Evolutionary conservation across 2,888 invertebrate genomes (phyloP), one percentile per base, ranked within the genome.

Genomic region (Agriopis aurantiaria): DNA sequence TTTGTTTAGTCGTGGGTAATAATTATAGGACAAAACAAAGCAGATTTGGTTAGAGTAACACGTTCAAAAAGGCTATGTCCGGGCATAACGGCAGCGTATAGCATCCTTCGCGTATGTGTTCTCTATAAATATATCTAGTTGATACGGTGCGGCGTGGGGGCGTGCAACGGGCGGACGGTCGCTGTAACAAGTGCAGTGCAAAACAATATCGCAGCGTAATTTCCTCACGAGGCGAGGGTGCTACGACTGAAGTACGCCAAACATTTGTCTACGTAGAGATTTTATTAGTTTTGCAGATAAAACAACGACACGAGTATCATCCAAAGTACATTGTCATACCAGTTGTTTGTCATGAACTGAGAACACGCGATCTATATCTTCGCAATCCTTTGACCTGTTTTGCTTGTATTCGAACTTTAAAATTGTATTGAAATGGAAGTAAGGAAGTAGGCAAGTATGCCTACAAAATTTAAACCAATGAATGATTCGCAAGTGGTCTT

Each of bases 161-260:
- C 64, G 65, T 33, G 56, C 56, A 46, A 43, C 51, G 69, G 67
- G 61, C 33, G 45, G 62, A 33, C 60, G 65, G 62, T 59, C 41
- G 58, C 53, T 72, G 82, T 83, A 82, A 85, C 84, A 83, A 87
- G 84, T 84, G 84, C 85, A 83, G 81, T 82, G 84, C 82, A 85
- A 85, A 87, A 88, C 85, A 86, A 86, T 88, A 85, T 83, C 82
- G 81, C 79, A 74, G 65, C 80, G 88, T 86, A 86, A 86, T 88
- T 87, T 86, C 82, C 82, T 83, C 80, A 70, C 43, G 43, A 80
- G 79, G 69, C 72, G 70, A 77, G 68, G 74, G 48, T 45, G 63
- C 67, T 69, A 70, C 72, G 8, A 59, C 40, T 60, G 48, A 59
- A 68, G 66, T 60, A 66, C 43, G 60, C n/a, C 60, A 48, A 68